Conservation (phyloP, 2,113 vertebrate species). For the Aspiorhynchus laticeps region DNA sequence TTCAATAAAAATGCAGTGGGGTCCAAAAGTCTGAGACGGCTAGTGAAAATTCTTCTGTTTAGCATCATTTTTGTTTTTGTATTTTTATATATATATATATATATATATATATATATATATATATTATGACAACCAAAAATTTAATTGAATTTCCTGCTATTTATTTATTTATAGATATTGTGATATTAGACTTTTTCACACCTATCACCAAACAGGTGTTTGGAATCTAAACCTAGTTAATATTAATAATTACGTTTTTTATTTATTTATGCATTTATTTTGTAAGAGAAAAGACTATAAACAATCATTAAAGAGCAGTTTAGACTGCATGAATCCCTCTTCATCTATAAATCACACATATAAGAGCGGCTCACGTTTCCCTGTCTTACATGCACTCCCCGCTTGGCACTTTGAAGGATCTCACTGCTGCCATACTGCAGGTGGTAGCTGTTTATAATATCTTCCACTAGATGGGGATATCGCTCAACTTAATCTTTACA, state of each 20-base stretch:
- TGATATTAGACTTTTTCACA: background rate
- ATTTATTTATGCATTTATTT: too few relatives aligned
- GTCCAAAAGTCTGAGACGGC: background rate
- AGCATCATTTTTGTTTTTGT: background rate
- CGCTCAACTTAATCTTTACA: slow-evolving; percentile 48
- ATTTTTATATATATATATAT: background rate
- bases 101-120: too few relatives aligned
- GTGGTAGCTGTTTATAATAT: slow-evolving; percentile 36
- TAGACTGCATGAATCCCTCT: background rate
- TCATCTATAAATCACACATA: background rate
- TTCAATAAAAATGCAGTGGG: background rate
- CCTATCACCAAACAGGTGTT: background rate
- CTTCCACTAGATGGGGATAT: slow-evolving; percentile 65
- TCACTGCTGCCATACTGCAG: background rate
- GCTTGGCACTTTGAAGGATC: background rate
- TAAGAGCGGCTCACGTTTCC: background rate
- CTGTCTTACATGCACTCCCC: background rate
- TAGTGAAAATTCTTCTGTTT: background rate
- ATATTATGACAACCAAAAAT: background rate
- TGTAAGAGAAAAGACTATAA: background rate
- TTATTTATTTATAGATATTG: too few relatives aligned
- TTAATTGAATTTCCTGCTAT: background rate
- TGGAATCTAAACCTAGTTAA: background rate
- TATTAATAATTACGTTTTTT: background rate
- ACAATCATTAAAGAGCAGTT: background rate